phyloP scores from a whole-genome alignment of 2,797 vertebrate species.

The Natrix natrix region DNA sequence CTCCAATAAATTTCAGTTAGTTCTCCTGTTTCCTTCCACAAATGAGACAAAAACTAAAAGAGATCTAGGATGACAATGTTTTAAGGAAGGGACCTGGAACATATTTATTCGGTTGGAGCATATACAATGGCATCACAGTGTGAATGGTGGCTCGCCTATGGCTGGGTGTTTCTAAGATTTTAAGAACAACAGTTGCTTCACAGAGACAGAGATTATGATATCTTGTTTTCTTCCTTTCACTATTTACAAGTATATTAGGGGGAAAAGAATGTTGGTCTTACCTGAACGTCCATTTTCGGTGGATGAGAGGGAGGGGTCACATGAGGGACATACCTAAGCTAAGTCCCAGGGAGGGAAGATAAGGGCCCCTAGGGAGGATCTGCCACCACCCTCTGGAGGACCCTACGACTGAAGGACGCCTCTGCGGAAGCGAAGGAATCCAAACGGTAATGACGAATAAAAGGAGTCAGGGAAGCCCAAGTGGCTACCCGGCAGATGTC shows the following conservation, averaged over 20 bases:
- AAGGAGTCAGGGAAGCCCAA: no score
- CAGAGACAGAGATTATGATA: background rate
- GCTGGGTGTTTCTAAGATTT: background rate
- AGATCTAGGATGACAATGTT: background rate
- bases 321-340: no score
- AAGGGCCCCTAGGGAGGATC: no score
- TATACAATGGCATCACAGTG: background rate
- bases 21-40: background rate
- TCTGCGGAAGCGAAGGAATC: no score
- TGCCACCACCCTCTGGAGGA: no score
- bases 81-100: background rate
- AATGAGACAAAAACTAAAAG: background rate
- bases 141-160: background rate
- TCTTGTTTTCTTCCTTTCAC: background rate
- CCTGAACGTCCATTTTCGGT: no score
- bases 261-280: background rate
- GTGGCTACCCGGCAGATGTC: no score
- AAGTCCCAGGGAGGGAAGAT: no score
- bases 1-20: background rate
- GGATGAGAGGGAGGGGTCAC: no score
- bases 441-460: no score
- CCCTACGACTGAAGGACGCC: no score
- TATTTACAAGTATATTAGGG: background rate
- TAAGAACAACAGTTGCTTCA: background rate
- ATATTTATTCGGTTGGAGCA: background rate